Evolutionary conservation across 1,140 invertebrate species (phyloP).

Genomic region (Brachionus calyciflorus): DNA sequence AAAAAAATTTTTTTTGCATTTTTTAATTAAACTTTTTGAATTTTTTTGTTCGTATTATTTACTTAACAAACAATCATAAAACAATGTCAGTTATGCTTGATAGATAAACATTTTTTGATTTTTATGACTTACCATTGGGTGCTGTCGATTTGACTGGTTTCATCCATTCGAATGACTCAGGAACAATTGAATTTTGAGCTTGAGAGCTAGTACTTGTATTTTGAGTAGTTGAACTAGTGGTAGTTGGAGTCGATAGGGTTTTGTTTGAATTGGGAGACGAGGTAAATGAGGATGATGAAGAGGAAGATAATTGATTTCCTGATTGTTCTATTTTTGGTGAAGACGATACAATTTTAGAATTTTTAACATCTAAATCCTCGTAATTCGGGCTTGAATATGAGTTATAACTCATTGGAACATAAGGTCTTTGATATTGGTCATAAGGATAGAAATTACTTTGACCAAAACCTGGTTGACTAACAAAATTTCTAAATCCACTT

Average conservation of each 20-base stretch:
- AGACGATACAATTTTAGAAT: background rate
- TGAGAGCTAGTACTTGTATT: background rate
- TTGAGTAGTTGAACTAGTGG: background rate
- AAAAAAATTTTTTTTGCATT: background rate
- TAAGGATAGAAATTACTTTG: constrained; percentile 16
- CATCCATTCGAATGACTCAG: constrained; percentile 44
- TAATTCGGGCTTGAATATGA: constrained; percentile 17
- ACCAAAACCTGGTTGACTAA: background rate
- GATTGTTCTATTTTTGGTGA: constrained; percentile 7
- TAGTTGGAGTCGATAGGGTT: background rate
- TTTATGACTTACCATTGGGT: constrained; percentile 43
- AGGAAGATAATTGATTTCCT: background rate
- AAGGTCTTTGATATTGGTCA: constrained; percentile 15
- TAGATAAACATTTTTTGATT: constrained; percentile 10
- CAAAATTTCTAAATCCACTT: background rate
- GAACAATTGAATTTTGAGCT: background rate
- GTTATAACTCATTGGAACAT: background rate
- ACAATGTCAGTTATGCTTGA: constrained; percentile 33
- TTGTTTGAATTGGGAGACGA: constrained; percentile 18
- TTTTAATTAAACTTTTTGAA: constrained; percentile 43
- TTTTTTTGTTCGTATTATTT: constrained; percentile 9
- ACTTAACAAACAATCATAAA: constrained; percentile 39
- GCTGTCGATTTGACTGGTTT: constrained; percentile 34
- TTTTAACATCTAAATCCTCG: constrained; percentile 11
- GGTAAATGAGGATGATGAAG: constrained; percentile 20